These are phyloP conservation scores for Alectoris magna DNA, from an alignment of 2,797 vertebrate genomes.

Conservation along the genomic window DNA sequence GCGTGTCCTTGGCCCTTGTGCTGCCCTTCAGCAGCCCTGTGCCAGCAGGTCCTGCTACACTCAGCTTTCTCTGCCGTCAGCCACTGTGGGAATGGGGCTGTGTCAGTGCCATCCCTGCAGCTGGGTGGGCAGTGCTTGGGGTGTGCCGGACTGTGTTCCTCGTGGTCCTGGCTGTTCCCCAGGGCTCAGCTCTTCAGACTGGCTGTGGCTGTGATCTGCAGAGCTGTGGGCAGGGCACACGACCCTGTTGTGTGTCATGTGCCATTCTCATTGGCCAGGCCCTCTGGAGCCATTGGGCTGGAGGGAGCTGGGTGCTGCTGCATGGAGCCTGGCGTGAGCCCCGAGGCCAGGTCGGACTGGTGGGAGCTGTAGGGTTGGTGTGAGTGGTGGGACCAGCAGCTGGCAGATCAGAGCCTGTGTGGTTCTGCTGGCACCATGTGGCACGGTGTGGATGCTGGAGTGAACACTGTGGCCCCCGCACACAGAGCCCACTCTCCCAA, in stretches of 20 bases:
- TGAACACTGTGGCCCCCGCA: background rate
- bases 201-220: background rate
- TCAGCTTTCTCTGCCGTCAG: background rate
- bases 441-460: background rate
- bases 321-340: background rate
- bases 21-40: background rate
- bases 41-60: background rate
- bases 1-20: background rate
- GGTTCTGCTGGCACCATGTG: background rate
- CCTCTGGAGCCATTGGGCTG: background rate
- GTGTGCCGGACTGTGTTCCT: background rate
- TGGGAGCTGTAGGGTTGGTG: background rate
- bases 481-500: accelerated
- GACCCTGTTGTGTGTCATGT: background rate
- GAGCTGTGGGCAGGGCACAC: background rate
- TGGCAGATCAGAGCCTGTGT: accelerated
- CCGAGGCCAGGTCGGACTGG: background rate
- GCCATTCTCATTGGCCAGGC: too few species aligned
- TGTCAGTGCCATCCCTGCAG: background rate
- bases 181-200: background rate
- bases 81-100: background rate
- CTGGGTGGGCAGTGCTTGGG: background rate
- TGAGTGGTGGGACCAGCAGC: accelerated
- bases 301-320: accelerated
- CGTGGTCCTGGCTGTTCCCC: accelerated